These are phyloP conservation scores for Cybosia mesomella DNA, from an alignment of 2,888 invertebrate species.

Conservation along the genomic window DNA sequence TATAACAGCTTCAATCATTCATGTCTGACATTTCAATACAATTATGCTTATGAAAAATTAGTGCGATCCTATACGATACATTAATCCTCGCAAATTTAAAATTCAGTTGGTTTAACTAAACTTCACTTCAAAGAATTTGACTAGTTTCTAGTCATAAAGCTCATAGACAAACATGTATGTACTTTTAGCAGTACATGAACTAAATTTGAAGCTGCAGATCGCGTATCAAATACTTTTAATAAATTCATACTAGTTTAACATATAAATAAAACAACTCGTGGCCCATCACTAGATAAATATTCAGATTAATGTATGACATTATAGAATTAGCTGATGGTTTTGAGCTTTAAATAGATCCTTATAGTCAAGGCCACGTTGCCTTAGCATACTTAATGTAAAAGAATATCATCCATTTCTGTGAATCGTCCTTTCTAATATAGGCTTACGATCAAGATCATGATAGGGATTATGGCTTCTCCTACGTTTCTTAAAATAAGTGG, in stretches of 20 bases:
- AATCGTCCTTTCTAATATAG: conserved; percentile 1
- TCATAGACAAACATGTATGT: not conserved
- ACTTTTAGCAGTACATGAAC: not conserved
- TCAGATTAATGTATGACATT: conserved; percentile 58
- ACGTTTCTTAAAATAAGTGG: not conserved
- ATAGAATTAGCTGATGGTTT: conserved; percentile 44
- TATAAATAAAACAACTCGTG: not conserved
- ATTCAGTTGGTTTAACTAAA: not conserved
- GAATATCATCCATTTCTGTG: conserved; percentile 3
- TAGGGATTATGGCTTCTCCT: not conserved
- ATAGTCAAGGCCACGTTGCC: conserved; percentile 60
- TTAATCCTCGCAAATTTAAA: not conserved
- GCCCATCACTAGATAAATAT: conserved; percentile 31
- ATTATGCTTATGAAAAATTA: not conserved
- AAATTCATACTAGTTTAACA: not conserved
- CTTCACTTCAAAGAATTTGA: not conserved
- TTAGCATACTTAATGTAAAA: conserved; percentile 37
- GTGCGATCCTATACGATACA: not conserved
- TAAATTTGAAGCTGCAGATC: not conserved
- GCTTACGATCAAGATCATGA: not conserved
- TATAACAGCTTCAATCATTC: not conserved
- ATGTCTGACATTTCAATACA: not conserved
- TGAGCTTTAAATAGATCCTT: conserved; percentile 58
- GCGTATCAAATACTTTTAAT: not conserved
- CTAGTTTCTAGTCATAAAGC: not conserved